phyloP scores from a whole-genome alignment of 2,113 vertebrate genomes.

The Alligator sinensis region DNA sequence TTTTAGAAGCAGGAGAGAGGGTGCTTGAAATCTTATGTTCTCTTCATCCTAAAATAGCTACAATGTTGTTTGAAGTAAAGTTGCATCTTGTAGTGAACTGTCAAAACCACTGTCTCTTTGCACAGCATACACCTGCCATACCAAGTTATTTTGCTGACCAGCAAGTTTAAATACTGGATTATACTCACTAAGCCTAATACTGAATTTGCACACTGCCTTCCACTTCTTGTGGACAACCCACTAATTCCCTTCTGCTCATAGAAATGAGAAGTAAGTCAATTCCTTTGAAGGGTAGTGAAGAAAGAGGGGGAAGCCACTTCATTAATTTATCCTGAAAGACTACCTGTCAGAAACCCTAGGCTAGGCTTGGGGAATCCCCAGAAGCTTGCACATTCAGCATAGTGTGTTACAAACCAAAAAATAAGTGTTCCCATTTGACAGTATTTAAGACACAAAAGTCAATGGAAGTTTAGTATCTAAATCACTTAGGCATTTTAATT shows the following conservation, averaged over 20 bases:
- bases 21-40: background rate
- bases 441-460: background rate
- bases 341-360: background rate
- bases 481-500: background rate
- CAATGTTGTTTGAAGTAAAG: conserved; percentile 2
- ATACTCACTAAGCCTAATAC: background rate
- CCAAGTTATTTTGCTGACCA: conserved; percentile 31
- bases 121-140: background rate
- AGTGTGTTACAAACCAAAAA: background rate
- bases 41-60: background rate
- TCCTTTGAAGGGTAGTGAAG: background rate
- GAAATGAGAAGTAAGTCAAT: background rate
- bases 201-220: background rate
- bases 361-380: background rate
- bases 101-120: background rate
- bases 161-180: conserved; percentile 24
- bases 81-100: background rate
- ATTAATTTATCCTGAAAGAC: background rate
- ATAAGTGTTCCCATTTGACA: background rate
- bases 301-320: background rate
- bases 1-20: background rate
- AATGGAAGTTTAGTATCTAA: background rate
- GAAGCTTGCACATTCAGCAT: background rate
- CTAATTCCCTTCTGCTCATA: conserved; percentile 28
- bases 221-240: conserved; percentile 15